Percentiles rank a stretch among this genome's conserved stretches.
Evolutionary conservation across 2,888 invertebrate species (phyloP).

Genomic region (Octonoba sinensis): DNA sequence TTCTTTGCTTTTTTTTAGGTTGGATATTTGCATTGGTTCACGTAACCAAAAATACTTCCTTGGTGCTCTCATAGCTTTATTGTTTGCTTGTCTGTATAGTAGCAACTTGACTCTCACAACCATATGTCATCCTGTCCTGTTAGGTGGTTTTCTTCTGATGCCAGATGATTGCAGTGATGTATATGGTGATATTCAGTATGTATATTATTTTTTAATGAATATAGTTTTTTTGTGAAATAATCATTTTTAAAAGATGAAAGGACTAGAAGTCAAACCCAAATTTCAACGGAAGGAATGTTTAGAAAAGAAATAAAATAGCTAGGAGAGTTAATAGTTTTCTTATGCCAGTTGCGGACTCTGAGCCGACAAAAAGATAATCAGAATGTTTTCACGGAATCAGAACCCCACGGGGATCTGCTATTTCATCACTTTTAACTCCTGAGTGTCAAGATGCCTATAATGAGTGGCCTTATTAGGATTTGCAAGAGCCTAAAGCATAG

Average conservation of each 20-base stretch:
- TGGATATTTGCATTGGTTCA: conserved; percentile 70
- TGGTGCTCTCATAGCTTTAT: conserved; percentile 69
- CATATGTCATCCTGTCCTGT: conserved; percentile 84
- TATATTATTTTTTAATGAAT: neutral
- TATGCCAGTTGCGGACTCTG: too few species aligned
- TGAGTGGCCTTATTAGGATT: too few species aligned
- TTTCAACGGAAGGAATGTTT: too few species aligned
- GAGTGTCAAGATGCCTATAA: too few species aligned
- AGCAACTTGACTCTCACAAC: conserved; percentile 86
- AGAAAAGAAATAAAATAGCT: too few species aligned
- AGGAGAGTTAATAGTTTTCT: too few species aligned
- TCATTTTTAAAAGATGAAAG: neutral
- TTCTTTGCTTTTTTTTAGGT: conserved; percentile 73
- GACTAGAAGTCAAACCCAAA: neutral
- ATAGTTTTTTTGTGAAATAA: too few species aligned
- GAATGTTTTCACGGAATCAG: too few species aligned
- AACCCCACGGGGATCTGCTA: too few species aligned
- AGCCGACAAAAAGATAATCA: too few species aligned
- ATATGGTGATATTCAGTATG: conserved; percentile 74
- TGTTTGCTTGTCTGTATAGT: conserved; percentile 75
- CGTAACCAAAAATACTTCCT: conserved; percentile 71
- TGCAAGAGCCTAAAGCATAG: too few species aligned
- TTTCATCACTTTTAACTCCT: too few species aligned
- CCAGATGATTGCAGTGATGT: conserved; percentile 89
- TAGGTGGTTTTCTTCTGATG: conserved; percentile 79